phyloP scores from a whole-genome alignment of 2,888 invertebrate species.

The Lysandra coridon region DNA sequence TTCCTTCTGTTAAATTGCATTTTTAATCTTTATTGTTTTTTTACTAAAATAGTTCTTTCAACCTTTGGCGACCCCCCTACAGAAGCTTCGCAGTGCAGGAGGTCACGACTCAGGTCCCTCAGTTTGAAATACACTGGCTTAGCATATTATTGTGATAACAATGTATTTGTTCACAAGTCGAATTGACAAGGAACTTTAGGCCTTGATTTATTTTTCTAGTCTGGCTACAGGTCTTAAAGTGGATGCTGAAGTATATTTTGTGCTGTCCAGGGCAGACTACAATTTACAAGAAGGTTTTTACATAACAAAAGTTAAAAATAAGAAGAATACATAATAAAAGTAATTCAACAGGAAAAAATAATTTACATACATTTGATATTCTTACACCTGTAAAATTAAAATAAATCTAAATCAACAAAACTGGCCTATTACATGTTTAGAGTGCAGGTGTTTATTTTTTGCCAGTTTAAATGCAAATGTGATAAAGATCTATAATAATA shows the following conservation, averaged over 20 bases:
- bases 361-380: background rate
- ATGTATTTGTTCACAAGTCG: too few relatives aligned
- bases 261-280: background rate
- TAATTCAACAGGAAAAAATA: background rate
- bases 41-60: too few relatives aligned
- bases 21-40: too few relatives aligned
- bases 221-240: background rate
- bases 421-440: background rate
- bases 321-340: background rate
- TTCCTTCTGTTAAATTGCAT: too few relatives aligned
- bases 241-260: too few relatives aligned
- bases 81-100: too few relatives aligned
- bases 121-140: too few relatives aligned
- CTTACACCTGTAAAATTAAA: background rate
- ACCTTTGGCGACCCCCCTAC: too few relatives aligned
- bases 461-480: background rate
- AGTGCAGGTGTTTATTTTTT: background rate
- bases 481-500: background rate
- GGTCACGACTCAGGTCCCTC: too few relatives aligned
- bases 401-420: background rate
- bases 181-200: too few relatives aligned
- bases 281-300: background rate
- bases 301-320: background rate
- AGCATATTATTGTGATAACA: too few relatives aligned
- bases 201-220: background rate